phyloP scores from a whole-genome alignment of 2,888 invertebrate genomes.

The Cryptocephalus primarius region DNA sequence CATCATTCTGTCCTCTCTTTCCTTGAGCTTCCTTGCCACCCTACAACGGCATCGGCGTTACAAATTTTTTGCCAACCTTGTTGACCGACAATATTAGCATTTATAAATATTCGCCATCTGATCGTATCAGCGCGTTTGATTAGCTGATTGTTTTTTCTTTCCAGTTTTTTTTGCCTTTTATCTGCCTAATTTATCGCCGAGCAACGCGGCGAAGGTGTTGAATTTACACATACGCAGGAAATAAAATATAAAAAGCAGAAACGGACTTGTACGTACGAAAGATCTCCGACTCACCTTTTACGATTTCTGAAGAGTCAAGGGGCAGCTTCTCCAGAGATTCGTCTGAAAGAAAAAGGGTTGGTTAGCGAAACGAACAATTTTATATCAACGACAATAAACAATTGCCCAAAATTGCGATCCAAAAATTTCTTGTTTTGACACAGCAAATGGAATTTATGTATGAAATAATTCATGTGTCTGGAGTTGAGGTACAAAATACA shows the following conservation, averaged over 20 bases:
- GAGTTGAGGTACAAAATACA: too few relatives aligned
- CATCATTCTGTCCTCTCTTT: too few relatives aligned
- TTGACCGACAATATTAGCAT: constrained; percentile 20
- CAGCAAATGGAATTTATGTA: too few relatives aligned
- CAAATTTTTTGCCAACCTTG: constrained; percentile 2
- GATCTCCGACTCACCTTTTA: constrained; percentile 31
- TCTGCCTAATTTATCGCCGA: constrained; percentile 25
- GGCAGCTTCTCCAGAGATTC: constrained; percentile 31
- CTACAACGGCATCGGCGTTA: too few relatives aligned
- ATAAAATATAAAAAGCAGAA: constrained; percentile 6
- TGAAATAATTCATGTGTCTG: too few relatives aligned
- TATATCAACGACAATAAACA: too few relatives aligned
- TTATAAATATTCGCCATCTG: constrained; percentile 27
- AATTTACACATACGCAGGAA: constrained; percentile 15
- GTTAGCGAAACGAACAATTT: too few relatives aligned
- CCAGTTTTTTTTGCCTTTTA: constrained; percentile 18
- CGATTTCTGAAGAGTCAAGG: constrained; percentile 28
- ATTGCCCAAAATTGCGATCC: too few relatives aligned
- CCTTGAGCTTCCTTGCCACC: too few relatives aligned
- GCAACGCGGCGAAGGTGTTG: constrained; percentile 17
- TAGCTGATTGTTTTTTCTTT: constrained; percentile 29
- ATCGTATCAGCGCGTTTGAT: constrained; percentile 27
- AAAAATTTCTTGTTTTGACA: too few relatives aligned
- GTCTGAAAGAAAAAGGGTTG: constrained; percentile 25
- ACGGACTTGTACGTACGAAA: background rate